Percentiles rank a stretch among this genome's conserved stretches.
Conservation (phyloP, 2,797 vertebrate species). For the Sebastes diploproa region DNA sequence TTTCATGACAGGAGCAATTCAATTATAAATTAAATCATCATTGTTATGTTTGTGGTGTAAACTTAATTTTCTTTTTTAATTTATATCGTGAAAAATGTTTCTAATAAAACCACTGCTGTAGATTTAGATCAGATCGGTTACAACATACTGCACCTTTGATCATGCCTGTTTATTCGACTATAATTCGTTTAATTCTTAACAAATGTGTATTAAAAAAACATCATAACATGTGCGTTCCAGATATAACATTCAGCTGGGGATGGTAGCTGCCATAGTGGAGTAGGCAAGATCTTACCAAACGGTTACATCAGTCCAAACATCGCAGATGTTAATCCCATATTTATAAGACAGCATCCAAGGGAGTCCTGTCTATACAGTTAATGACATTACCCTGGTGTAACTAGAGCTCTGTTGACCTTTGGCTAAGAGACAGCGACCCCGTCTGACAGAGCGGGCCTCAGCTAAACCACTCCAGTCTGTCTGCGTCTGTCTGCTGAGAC, state of each 20-base stretch:
- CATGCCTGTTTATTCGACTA: background rate
- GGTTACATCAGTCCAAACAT: conserved; percentile 2
- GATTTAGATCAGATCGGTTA: background rate
- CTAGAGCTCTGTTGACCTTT: conserved; percentile 40
- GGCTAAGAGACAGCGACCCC: conserved; percentile 26
- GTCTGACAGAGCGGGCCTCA: background rate
- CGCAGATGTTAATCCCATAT: background rate
- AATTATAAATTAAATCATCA: background rate
- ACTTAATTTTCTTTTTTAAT: no score
- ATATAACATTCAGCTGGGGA: background rate
- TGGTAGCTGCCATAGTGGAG: background rate
- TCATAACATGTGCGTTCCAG: background rate
- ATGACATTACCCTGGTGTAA: conserved; percentile 15
- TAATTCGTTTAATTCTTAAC: background rate
- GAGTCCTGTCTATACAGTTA: background rate
- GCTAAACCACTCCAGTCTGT: conserved; percentile 48
- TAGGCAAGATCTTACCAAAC: background rate
- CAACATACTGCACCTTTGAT: background rate
- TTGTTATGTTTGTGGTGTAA: background rate
- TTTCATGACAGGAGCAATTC: background rate
- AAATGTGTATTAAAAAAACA: background rate
- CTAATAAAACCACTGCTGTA: background rate
- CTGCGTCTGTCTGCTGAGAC: conserved; percentile 59
- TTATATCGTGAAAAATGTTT: background rate
- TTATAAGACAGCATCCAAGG: background rate